Percentiles rank a stretch among this genome's conserved stretches.
Conservation (phyloP, 2,113 vertebrate genomes). For the Chrysochloris asiatica region DNA sequence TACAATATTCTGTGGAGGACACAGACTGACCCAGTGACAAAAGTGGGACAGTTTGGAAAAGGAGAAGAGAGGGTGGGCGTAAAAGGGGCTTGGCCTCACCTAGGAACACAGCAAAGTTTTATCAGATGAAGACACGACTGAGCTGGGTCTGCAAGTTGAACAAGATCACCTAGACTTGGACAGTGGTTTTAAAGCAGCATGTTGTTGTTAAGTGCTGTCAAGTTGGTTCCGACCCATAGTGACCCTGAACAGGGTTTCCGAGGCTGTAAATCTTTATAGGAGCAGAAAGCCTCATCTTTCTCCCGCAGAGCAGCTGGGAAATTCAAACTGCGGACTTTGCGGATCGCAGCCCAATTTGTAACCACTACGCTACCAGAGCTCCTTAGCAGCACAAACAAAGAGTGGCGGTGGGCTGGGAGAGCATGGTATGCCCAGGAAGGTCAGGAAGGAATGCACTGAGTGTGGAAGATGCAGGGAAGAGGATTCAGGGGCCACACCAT, state of each 20-base stretch:
- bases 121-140: neutral
- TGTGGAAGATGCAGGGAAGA: rapidly evolving
- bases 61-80: no score
- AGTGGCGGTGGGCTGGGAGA: rapidly evolving
- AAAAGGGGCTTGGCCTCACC: neutral
- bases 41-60: rapidly evolving
- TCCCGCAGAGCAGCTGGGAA: no score
- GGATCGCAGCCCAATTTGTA: no score
- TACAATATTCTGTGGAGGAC: neutral
- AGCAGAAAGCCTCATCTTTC: no score
- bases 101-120: neutral
- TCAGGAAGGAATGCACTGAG: rapidly evolving
- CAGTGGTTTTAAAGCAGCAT: neutral
- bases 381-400: neutral
- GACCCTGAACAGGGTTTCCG: no score
- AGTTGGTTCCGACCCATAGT: no score
- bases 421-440: neutral
- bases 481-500: neutral
- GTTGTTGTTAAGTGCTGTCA: no score
- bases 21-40: neutral
- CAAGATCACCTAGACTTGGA: neutral
- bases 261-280: no score
- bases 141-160: neutral
- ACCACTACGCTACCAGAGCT: no score
- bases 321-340: no score